These are phyloP conservation scores for Chauna torquata DNA, from an alignment of 2,113 vertebrate species.

Conservation along the genomic window DNA sequence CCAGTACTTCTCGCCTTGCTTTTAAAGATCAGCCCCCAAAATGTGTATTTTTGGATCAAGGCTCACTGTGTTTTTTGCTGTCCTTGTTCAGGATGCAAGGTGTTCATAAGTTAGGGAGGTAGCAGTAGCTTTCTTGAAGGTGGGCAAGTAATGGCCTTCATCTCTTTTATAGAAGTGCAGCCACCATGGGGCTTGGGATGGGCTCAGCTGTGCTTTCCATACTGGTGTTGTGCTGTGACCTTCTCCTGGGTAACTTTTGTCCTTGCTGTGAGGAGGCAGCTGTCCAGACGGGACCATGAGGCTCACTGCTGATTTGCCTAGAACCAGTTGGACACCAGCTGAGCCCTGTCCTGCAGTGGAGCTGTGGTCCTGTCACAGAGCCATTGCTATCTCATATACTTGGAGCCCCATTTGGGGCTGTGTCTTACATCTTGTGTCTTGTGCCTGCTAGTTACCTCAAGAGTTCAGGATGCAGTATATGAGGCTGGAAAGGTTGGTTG, in stretches of 20 bases:
- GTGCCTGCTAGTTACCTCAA: not conserved
- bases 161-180: not conserved
- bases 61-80: not conserved
- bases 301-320: not conserved
- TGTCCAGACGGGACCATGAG: not conserved
- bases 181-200: not conserved
- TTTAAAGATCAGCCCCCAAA: not conserved
- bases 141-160: not conserved
- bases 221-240: not conserved
- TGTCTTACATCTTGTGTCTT: not conserved
- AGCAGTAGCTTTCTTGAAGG: not conserved
- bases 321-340: not conserved
- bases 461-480: not conserved
- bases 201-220: not conserved
- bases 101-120: not conserved
- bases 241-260: not conserved
- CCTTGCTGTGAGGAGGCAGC: not conserved
- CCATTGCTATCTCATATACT: fast-evolving
- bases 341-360: too few species aligned
- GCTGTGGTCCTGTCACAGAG: not conserved
- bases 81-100: not conserved
- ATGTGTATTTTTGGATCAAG: not conserved
- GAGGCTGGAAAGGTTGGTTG: not conserved
- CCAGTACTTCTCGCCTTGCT: not conserved
- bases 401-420: not conserved